These are phyloP conservation scores for Stichopus horrens DNA, from an alignment of 53 echinoderm and acorn worm species.

Conservation along the genomic window DNA sequence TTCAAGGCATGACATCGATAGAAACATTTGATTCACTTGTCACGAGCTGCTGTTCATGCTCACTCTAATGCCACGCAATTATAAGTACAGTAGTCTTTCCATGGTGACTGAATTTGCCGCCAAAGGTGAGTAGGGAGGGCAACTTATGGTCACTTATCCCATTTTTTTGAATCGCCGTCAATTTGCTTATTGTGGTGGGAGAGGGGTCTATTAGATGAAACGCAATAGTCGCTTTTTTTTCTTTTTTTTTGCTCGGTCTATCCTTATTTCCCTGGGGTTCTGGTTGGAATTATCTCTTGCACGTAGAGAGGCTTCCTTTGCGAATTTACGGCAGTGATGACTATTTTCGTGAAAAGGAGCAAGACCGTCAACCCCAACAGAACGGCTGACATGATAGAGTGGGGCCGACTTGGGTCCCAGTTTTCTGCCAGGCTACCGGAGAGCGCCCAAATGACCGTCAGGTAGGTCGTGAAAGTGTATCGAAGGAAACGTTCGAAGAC, in stretches of 20 bases:
- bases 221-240: not conserved
- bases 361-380: slow-evolving; percentile 34
- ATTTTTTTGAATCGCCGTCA: too few relatives aligned
- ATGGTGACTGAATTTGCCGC: too few relatives aligned
- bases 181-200: not conserved
- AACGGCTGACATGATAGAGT: slow-evolving; percentile 49
- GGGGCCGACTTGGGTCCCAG: slow-evolving; percentile 50
- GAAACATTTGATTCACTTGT: too few relatives aligned
- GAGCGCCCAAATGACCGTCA: slow-evolving; percentile 67
- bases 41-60: too few relatives aligned
- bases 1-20: too few relatives aligned
- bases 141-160: too few relatives aligned
- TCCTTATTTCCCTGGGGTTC: not conserved
- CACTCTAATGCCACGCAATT: too few relatives aligned
- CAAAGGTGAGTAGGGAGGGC: too few relatives aligned
- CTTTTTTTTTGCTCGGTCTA: not conserved
- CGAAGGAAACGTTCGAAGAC: slow-evolving; percentile 69
- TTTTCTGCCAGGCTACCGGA: slow-evolving; percentile 51
- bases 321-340: slow-evolving; percentile 18
- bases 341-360: slow-evolving; percentile 42
- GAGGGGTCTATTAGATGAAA: not conserved
- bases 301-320: slow-evolving; percentile 27
- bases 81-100: too few relatives aligned
- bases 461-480: slow-evolving; percentile 72
- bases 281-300: slow-evolving; percentile 2